Percentiles rank a stretch among this genome's conserved stretches.
Conservation (phyloP, 2,113 vertebrate species). For the Corythornis cristatus region DNA sequence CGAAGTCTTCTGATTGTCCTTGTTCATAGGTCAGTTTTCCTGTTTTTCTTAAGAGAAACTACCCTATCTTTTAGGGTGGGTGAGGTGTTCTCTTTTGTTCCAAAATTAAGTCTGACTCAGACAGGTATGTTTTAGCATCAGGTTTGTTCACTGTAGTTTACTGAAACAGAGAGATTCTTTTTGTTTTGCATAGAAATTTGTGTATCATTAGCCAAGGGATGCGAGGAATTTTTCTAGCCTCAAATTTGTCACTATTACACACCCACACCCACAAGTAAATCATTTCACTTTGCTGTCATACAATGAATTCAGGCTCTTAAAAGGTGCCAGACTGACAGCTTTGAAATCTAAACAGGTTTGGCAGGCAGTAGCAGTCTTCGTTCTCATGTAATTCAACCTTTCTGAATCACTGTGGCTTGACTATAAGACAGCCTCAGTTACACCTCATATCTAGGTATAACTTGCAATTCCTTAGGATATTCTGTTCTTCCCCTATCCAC, state of each 20-base stretch:
- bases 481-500: neutral
- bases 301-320: conserved; percentile 2
- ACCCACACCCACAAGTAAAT: neutral
- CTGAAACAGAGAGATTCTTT: neutral
- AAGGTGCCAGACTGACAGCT: conserved; percentile 30
- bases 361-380: neutral
- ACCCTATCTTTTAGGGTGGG: conserved; percentile 11
- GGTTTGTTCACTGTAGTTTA: conserved; percentile 20
- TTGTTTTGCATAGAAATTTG: conserved; percentile 43
- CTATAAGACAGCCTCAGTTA: neutral
- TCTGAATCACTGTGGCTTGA: neutral
- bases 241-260: conserved; percentile 31
- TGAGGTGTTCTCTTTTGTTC: conserved; percentile 42
- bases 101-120: conserved; percentile 49
- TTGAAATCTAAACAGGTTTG: conserved; percentile 47
- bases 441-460: neutral
- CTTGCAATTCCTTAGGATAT: neutral
- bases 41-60: conserved; percentile 35
- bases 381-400: neutral
- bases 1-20: neutral
- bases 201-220: conserved; percentile 7
- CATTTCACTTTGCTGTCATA: conserved; percentile 37
- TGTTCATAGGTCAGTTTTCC: neutral
- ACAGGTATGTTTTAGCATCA: conserved; percentile 28
- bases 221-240: conserved; percentile 17